Conservation (phyloP, 2,113 vertebrate genomes). For the Alligator sinensis region DNA sequence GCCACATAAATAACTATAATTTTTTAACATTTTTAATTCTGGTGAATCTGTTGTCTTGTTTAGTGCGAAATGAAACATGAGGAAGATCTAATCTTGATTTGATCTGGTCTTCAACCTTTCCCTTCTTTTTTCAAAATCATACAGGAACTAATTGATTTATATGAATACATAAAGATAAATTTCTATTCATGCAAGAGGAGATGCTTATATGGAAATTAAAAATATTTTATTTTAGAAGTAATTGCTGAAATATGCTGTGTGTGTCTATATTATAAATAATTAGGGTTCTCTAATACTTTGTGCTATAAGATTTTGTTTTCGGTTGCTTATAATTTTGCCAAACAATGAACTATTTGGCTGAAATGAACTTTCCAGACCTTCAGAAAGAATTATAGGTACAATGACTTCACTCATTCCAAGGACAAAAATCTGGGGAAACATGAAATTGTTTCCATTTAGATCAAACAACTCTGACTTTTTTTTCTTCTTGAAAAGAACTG, state of each 20-base stretch:
- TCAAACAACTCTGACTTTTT: background rate
- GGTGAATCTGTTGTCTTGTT: background rate
- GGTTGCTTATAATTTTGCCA: background rate
- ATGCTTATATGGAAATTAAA: background rate
- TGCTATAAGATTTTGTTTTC: background rate
- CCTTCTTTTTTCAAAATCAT: background rate
- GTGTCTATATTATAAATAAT: background rate
- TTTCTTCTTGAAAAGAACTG: background rate
- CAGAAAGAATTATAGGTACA: background rate
- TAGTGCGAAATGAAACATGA: background rate
- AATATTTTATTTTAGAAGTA: background rate
- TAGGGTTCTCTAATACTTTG: background rate
- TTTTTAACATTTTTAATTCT: too few relatives aligned
- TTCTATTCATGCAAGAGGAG: background rate
- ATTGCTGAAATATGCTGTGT: background rate
- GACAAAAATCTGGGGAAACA: background rate
- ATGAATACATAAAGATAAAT: background rate
- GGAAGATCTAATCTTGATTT: background rate
- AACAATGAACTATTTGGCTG: background rate
- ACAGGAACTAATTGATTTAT: background rate
- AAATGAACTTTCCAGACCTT: background rate
- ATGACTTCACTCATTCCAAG: background rate
- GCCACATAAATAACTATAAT: too few relatives aligned
- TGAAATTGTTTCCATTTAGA: background rate
- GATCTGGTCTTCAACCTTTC: background rate